Evolutionary conservation across 1,140 invertebrate species (phyloP), one percentile per base, ranked within the genome.

Genomic region (Nixonia krombeini): DNA sequence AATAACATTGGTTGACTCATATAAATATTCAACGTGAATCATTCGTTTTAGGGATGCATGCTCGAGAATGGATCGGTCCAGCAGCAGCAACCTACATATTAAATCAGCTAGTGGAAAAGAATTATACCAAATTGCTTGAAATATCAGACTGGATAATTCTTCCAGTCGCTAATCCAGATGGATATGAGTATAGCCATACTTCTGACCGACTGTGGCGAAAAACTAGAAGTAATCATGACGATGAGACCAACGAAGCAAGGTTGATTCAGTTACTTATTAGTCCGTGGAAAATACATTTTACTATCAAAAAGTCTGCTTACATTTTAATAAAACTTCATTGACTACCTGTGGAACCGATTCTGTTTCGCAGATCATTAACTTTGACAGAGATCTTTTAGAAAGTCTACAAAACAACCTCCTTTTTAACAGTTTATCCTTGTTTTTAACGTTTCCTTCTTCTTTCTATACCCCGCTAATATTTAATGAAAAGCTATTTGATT

Each of bases 21-120:
- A 21, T 21, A 3, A 6, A 21, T 3, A 21, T 21, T 21, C 21
- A 23, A 13, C 9, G 18, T 41, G 28, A 17, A 62, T 31, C n/a
- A 33, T 57, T 56, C 67, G 21, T 91, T 73, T 87, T 88, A 82
- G 94, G 94, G 8, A 94, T 96, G 72, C 96, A 97, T 74, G 95
- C 94, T 0, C 82, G 95, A 23, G 95, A 97, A 86, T 97, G 96
- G 95, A 95, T 97, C 50, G 90, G 94, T 37, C 91, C 94, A 1
- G 94, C 95, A 0, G 92, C 92, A 0, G 91, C 93, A 7, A 91
- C 94, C 12, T 96, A 90, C 76, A 90, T 96, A 12, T 88, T 95
- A 18, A 91, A 92, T 72, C 90, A 94, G 76, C 81, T 97, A 38
- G 89, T 92, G 1, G 90, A 92, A 73, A 91, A 91, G 70, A 89